Percentiles rank a stretch among this genome's conserved stretches.
Evolutionary conservation across 2,113 vertebrate genomes (phyloP).

Genomic region (Trogon melanurus): DNA sequence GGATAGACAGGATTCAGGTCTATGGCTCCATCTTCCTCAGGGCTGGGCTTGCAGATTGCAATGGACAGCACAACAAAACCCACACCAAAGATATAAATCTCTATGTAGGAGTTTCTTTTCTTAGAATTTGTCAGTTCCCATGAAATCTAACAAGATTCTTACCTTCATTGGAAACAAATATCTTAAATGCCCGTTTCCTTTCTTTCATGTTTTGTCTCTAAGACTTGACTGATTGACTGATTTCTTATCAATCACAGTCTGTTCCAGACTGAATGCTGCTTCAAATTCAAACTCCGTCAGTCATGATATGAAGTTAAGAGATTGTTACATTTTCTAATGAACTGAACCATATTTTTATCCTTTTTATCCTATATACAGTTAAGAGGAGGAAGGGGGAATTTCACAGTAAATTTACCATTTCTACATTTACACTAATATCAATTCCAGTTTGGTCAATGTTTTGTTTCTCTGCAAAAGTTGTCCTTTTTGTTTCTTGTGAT

Average conservation of each 20-base stretch:
- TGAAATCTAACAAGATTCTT: neutral
- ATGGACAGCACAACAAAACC: neutral
- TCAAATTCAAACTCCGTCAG: neutral
- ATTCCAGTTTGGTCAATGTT: neutral
- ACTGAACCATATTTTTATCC: neutral
- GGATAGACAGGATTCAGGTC: neutral
- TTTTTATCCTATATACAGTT: neutral
- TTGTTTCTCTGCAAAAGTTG: neutral
- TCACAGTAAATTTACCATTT: neutral
- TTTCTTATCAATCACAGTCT: neutral
- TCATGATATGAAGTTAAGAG: neutral
- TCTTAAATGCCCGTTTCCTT: neutral
- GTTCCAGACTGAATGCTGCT: neutral
- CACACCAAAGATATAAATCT: fast-evolving
- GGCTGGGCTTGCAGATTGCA: neutral
- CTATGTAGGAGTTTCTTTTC: neutral
- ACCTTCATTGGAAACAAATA: neutral
- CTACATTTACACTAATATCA: neutral
- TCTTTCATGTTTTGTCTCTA: neutral
- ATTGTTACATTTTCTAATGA: neutral
- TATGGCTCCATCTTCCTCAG: neutral
- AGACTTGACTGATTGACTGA: neutral
- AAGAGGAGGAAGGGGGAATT: neutral
- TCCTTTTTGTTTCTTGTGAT: neutral
- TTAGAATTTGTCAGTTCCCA: neutral